Base-by-base conservation (phyloP, 2,888 invertebrate genomes). In the Gisinianus flammeolus region DNA sequence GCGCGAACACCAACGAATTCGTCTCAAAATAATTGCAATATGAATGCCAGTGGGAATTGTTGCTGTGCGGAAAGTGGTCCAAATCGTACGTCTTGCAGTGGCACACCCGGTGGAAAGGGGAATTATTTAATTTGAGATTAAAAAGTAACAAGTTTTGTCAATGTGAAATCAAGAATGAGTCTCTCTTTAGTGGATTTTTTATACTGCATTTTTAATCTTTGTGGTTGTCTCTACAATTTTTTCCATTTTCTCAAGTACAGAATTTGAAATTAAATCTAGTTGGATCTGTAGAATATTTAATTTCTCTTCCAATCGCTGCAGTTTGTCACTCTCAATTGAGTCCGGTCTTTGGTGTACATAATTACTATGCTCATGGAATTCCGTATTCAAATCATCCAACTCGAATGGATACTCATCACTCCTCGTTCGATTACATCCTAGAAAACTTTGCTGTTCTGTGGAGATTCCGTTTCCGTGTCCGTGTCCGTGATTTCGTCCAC, bases 61-160 rank as follows among this genome's bases (percentile, higher is more conserved):
- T n/a, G n/a, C n/a, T n/a, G n/a, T n/a, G n/a, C n/a, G n/a, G n/a
- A n/a, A n/a, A n/a, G n/a, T n/a, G n/a, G 4, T 56, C 4, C 56
- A 35, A 35, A 35, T 56, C 6, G 10, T 12, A 8, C 4, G 16
- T 12, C 56, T 56, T 56, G 8, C 19, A n/a, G n/a, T 33, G 72
- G 72, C 52, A 72, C 72, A 19, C 72, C 72, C n/a, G 72, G 72
- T 2, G 72, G 72, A 4, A 5, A 24, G 2, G 72, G 72, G 5
- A 72, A 72, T 58, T 58, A 8, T 33, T 58, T 33, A 5, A 62
- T 69, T 69, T 31, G 35, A 68, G 24, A 26, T 62, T 26, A 22
- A 64, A n/a, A n/a, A 24, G 5, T 6, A 67, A 30, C 67, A 33
- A 33, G 30, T 3, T 67, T 12, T 67, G 31, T 19, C 35, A 24